phyloP scores from a whole-genome alignment of 2,113 vertebrate genomes.

The Pygoscelis antarcticus region DNA sequence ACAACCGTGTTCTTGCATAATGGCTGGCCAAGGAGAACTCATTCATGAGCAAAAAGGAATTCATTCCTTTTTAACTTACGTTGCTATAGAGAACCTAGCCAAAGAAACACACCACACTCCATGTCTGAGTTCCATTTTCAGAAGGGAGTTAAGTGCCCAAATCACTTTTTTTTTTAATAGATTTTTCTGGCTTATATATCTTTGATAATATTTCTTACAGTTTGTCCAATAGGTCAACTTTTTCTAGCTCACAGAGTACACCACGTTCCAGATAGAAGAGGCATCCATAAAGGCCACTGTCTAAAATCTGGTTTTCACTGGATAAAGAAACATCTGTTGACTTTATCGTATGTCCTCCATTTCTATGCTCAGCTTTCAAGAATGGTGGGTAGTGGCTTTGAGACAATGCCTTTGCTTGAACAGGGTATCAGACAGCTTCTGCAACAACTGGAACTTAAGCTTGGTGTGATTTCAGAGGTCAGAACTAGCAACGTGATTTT shows the following conservation, averaged over 20 bases:
- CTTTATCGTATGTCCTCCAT: neutral
- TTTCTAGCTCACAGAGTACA: neutral
- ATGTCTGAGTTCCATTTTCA: neutral
- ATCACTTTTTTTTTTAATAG: neutral
- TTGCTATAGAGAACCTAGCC: neutral
- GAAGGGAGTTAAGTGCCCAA: neutral
- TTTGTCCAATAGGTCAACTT: neutral
- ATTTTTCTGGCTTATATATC: neutral
- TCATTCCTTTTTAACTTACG: neutral
- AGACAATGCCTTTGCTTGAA: neutral
- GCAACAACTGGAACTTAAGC: neutral
- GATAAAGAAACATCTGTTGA: neutral
- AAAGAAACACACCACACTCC: neutral
- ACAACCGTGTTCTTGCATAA: neutral
- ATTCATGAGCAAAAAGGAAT: neutral
- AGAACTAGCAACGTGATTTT: neutral
- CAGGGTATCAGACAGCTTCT: neutral
- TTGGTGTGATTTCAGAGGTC: neutral
- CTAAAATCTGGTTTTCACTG: neutral
- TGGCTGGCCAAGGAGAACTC: neutral
- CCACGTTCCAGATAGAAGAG: neutral
- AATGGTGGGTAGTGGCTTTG: neutral
- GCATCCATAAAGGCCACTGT: neutral
- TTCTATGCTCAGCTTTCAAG: neutral
- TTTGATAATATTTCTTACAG: neutral